These are phyloP conservation scores for Sylvia borin DNA, from an alignment of 2,797 vertebrate genomes.

Conservation along the genomic window DNA sequence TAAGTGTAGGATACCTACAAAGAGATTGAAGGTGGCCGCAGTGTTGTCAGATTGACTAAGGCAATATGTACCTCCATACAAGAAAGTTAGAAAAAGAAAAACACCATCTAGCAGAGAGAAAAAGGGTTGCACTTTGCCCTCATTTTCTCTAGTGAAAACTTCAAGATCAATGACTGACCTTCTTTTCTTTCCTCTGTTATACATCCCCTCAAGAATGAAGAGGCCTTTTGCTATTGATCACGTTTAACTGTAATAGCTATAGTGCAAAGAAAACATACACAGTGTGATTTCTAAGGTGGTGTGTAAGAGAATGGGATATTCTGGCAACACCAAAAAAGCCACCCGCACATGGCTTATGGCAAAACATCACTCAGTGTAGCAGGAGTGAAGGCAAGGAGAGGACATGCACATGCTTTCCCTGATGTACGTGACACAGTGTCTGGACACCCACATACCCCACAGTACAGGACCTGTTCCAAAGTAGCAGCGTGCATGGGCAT, in stretches of 20 bases:
- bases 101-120: neutral
- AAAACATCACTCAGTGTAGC: fast-evolving
- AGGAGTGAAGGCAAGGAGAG: neutral
- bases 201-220: neutral
- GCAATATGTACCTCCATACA: neutral
- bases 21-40: neutral
- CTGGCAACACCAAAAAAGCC: neutral
- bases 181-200: neutral
- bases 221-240: neutral
- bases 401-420: fast-evolving
- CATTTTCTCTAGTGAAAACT: neutral
- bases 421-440: fast-evolving
- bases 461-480: neutral
- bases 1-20: neutral
- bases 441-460: neutral
- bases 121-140: neutral
- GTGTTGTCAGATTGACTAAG: neutral
- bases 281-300: neutral
- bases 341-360: fast-evolving
- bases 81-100: neutral
- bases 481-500: fast-evolving
- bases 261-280: neutral
- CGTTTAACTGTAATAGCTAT: neutral
- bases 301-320: neutral
- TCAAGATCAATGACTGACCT: neutral